Percentiles rank a stretch among this genome's conserved stretches.
Evolutionary conservation across 2,113 vertebrate species (phyloP).

Genomic region (Sitta europaea): DNA sequence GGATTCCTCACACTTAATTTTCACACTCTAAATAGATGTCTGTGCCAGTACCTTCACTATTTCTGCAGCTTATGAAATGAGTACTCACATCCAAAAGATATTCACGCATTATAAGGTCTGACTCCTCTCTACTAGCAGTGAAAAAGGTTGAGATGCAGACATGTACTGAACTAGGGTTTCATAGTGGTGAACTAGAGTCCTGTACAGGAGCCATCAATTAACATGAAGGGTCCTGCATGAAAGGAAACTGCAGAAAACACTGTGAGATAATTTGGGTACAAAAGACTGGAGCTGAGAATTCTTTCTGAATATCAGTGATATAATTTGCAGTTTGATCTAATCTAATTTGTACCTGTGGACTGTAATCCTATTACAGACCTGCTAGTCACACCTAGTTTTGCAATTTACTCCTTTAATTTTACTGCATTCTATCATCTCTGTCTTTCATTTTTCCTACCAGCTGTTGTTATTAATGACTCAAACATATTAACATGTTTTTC

Average conservation of each 20-base stretch:
- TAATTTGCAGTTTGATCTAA: neutral
- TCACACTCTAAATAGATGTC: neutral
- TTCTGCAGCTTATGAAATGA: neutral
- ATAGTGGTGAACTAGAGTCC: neutral
- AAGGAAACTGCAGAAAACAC: neutral
- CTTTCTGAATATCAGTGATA: neutral
- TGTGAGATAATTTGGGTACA: neutral
- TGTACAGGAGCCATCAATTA: neutral
- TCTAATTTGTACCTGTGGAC: neutral
- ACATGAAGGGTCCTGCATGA: accelerated
- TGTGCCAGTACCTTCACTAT: neutral
- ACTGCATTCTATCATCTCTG: neutral
- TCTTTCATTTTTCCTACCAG: neutral
- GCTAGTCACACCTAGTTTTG: neutral
- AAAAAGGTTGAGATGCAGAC: neutral
- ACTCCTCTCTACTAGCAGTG: neutral
- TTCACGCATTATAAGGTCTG: neutral
- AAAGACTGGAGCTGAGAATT: neutral
- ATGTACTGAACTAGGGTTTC: neutral
- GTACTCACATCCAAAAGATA: neutral
- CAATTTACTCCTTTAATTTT: neutral
- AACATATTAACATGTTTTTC: neutral
- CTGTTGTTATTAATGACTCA: neutral
- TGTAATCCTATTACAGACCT: neutral
- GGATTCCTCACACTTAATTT: neutral